Conservation (phyloP, 2,888 invertebrate species). For the Bruchidius siliquastri region DNA sequence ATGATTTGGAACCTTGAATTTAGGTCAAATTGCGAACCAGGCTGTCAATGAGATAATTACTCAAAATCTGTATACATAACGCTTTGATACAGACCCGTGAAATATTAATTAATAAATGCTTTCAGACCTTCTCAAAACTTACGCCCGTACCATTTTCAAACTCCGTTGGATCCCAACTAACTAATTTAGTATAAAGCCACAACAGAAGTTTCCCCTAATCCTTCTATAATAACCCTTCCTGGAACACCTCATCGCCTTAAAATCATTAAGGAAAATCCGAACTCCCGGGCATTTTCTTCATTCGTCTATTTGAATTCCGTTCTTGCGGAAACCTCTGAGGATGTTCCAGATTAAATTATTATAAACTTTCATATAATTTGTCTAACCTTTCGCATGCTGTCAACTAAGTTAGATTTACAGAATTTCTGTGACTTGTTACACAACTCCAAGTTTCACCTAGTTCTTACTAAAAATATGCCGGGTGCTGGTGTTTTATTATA, state of each 20-base stretch:
- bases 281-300: background rate
- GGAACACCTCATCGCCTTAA: background rate
- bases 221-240: background rate
- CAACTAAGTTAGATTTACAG: slow-evolving; percentile 8
- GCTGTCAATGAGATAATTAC: background rate
- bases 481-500: background rate
- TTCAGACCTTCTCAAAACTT: background rate
- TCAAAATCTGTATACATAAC: background rate
- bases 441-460: background rate
- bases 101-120: background rate
- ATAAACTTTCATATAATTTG: slow-evolving; percentile 17
- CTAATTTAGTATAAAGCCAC: background rate
- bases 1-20: no score
- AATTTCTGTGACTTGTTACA: background rate
- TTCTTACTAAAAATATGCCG: background rate
- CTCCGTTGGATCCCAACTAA: background rate
- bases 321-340: background rate
- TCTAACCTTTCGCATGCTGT: slow-evolving; percentile 14
- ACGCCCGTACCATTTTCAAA: background rate
- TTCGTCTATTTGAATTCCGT: background rate
- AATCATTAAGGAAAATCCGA: background rate
- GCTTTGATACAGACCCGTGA: background rate
- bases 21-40: no score
- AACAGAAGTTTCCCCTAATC: background rate
- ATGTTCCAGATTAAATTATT: slow-evolving; percentile 10